These are phyloP conservation scores for Dolichotis patagonum DNA, from an alignment of 2,113 vertebrate genomes.

Conservation along the genomic window DNA sequence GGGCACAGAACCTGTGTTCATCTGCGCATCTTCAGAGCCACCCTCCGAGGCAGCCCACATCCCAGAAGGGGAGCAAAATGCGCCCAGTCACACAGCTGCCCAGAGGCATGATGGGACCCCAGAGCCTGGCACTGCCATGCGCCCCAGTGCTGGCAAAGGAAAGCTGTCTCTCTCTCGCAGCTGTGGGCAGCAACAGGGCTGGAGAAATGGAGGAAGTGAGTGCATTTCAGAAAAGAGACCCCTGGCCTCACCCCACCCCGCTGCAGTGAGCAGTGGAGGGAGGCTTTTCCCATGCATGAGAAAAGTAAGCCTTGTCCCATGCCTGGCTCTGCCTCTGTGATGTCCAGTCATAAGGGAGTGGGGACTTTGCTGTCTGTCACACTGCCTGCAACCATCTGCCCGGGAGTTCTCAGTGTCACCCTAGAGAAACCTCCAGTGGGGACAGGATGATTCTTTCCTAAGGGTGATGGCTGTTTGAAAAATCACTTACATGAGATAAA, in stretches of 20 bases:
- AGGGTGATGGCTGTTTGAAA: neutral
- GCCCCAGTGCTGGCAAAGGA: neutral
- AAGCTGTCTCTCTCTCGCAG: neutral
- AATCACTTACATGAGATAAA: neutral
- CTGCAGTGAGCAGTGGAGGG: neutral
- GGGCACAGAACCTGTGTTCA: neutral
- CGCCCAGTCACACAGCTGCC: neutral
- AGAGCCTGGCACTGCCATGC: neutral
- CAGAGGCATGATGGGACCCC: neutral
- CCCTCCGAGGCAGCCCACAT: neutral
- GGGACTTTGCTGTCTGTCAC: neutral
- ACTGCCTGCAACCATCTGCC: accelerated
- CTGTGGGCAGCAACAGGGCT: neutral
- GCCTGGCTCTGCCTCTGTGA: neutral
- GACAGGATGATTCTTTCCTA: neutral
- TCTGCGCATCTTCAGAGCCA: neutral
- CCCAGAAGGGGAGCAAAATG: neutral
- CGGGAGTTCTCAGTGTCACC: neutral
- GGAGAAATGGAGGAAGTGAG: neutral
- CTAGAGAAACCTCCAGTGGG: neutral
- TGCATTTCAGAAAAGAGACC: neutral
- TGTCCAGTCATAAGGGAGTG: neutral
- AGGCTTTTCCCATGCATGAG: neutral
- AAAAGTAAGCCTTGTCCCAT: neutral
- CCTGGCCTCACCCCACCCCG: no score